Base-by-base conservation (phyloP, 2,113 vertebrate genomes). In the Daphoenositta chrysoptera region DNA sequence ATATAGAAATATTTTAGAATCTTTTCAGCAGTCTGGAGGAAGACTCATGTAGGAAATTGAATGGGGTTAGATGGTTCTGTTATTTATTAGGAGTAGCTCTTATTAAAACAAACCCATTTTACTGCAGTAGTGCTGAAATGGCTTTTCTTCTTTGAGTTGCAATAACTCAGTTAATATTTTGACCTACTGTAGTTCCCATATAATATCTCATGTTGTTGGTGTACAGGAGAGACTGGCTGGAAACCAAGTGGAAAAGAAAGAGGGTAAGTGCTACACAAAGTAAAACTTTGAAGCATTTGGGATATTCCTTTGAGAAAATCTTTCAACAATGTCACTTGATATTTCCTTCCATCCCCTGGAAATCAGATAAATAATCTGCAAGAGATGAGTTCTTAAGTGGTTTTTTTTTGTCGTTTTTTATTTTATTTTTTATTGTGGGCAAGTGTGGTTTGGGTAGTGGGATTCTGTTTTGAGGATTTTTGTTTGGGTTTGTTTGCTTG, bases 191-290 rank as follows among this genome's bases (percentile, higher is more conserved):
- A 96, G 54, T 97, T 97, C 96, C 94, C 79, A 92, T 95, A 76
- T 94, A 96, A 90, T 96, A 82, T 98, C 96, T 97, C 69, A 80
- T 98, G 96, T 97, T 84, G 57, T 98, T 98, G 94, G 73, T 93
- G 63, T 96, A 83, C 97, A 99, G 99, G 99, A 97, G 99, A 99
- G 97, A 99, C 99, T 91, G 99, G 99, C 90, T 99, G 99, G 99
- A 99, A 99, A 98, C 98, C 99, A 78, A 98, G 98, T 3, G 98
- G 98, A 75, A 99, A 98, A 98, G 99, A 99, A 96, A 98, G 97
- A 97, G 97, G 98, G 98, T 98, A 96, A 98, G 97, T 93, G 66
- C 83, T 95, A 57, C 75, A 47, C 18, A 44, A 70, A 93, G 37
- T 23, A 64, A 72, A 76, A 50, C 30, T n/a, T 45, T 69, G 31